These are phyloP conservation scores for Monodelphis domestica DNA, from an alignment of 2,797 vertebrate genomes.

Conservation along the genomic window DNA sequence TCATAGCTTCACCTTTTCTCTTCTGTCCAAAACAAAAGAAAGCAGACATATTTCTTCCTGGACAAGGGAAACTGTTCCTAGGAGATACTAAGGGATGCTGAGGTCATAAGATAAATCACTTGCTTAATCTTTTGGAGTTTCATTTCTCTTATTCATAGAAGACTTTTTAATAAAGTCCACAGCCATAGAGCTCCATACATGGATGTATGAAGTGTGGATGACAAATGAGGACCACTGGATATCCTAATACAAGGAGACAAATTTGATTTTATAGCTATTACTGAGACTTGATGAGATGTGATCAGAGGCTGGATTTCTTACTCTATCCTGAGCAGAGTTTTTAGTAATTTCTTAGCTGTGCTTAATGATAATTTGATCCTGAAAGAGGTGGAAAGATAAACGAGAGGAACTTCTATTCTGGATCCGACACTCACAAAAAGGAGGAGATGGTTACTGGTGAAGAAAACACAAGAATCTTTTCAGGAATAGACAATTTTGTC, in stretches of 20 bases:
- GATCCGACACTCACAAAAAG: background rate
- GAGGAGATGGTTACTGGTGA: background rate
- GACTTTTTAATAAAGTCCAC: background rate
- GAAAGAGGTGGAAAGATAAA: background rate
- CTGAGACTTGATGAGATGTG: background rate
- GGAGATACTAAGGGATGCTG: background rate
- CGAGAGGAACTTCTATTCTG: background rate
- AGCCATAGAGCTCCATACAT: background rate
- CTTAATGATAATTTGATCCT: background rate
- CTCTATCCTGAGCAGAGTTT: background rate
- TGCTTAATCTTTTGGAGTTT: background rate
- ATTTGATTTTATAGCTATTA: background rate
- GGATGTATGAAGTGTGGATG: background rate
- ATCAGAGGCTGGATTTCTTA: background rate
- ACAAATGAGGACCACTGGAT: background rate
- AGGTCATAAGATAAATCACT: background rate
- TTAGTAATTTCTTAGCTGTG: background rate
- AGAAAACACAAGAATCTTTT: background rate
- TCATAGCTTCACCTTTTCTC: background rate
- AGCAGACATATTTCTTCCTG: slow-evolving; percentile 7
- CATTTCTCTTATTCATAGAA: background rate
- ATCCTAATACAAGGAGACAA: background rate
- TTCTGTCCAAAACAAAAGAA: slow-evolving; percentile 12
- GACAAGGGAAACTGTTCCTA: background rate
- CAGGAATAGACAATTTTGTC: background rate